Evolutionary conservation across 2,888 invertebrate species (phyloP).

Genomic region (Keiferia lycopersicella): DNA sequence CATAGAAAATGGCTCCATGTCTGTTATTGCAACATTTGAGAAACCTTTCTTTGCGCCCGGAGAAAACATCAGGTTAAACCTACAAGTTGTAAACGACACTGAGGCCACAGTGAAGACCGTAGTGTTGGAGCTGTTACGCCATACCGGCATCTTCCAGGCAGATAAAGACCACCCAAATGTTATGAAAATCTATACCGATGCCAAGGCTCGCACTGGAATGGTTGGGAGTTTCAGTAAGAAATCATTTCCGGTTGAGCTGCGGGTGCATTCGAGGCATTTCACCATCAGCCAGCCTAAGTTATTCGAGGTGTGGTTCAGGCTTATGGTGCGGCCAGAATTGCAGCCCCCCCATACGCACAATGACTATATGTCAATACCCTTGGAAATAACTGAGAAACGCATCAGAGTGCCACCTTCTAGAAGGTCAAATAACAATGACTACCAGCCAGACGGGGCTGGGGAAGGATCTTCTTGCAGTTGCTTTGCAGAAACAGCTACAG

Average conservation of each 20-base stretch:
- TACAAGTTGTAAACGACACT: neutral
- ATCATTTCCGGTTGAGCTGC: neutral
- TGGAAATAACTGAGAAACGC: neutral
- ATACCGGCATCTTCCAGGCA: neutral
- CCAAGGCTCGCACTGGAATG: neutral
- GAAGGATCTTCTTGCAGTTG: neutral
- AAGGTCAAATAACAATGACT: no score
- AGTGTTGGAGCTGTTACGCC: neutral
- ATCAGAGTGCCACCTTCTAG: neutral
- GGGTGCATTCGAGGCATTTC: neutral
- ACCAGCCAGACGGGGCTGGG: neutral
- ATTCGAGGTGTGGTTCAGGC: neutral
- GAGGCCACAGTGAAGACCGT: neutral
- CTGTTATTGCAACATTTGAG: neutral
- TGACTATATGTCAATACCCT: neutral
- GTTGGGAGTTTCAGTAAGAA: neutral
- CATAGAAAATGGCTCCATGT: neutral
- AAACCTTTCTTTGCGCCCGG: slow-evolving; percentile 13
- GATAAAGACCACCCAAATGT: neutral
- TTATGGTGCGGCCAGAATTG: neutral
- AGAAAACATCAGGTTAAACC: neutral
- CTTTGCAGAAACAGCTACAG: neutral
- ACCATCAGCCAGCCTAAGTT: neutral
- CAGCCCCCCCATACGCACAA: neutral
- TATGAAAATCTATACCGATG: neutral